Conservation (phyloP, 2,113 vertebrate species). For the Martes martes region DNA sequence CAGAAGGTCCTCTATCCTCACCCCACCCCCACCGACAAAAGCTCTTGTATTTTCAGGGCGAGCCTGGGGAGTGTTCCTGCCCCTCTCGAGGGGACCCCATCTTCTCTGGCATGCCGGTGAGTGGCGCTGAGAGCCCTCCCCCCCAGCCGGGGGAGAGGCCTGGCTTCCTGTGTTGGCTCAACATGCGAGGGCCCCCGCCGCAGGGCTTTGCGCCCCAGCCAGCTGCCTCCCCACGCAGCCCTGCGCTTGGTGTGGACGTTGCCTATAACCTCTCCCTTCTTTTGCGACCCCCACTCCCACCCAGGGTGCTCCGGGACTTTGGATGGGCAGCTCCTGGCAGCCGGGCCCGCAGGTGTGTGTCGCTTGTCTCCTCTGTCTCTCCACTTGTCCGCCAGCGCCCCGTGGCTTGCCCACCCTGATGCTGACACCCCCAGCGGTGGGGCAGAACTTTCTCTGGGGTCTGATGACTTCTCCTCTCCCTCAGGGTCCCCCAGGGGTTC, state of each 20-base stretch:
- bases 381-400: conserved; percentile 5
- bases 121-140: conserved; percentile 65
- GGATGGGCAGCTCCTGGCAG: conserved; percentile 86
- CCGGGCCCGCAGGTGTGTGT: conserved; percentile 92
- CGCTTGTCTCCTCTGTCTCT: conserved; percentile 55
- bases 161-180: conserved; percentile 31
- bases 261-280: conserved; percentile 67
- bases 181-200: not conserved
- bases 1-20: not conserved
- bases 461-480: conserved; percentile 36
- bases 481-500: conserved; percentile 94
- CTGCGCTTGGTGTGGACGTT: conserved; percentile 63
- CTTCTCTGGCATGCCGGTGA: conserved; percentile 90
- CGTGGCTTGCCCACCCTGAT: not conserved
- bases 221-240: conserved; percentile 45
- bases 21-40: not conserved
- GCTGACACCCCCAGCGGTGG: rapidly evolving
- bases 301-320: conserved; percentile 93
- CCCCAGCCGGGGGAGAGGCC: not conserved
- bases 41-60: conserved; percentile 85
- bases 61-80: conserved; percentile 90
- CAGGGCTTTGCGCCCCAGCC: conserved; percentile 43
- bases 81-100: conserved; percentile 77
- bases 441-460: not conserved
- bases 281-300: conserved; percentile 76